Percentiles rank a stretch among this genome's conserved stretches.
Evolutionary conservation across 2,888 invertebrate genomes (phyloP).

Genomic region (Cerastis leucographa): DNA sequence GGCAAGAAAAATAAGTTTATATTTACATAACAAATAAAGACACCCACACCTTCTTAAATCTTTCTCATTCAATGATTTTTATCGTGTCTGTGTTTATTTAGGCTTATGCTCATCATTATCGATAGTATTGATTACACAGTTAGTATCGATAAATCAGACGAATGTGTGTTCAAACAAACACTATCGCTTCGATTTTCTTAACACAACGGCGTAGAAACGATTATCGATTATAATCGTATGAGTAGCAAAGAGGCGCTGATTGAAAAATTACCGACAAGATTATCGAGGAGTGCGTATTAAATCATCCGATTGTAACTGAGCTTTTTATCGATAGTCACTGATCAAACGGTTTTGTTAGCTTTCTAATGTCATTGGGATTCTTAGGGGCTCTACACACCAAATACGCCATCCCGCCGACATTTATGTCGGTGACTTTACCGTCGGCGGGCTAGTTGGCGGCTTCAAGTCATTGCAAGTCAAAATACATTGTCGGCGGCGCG

Average conservation of each 20-base stretch:
- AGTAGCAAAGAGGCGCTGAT: constrained; percentile 54
- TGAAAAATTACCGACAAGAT: constrained; percentile 66
- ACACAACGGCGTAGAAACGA: constrained; percentile 42
- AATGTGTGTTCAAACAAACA: constrained; percentile 62
- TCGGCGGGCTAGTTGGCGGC: neutral
- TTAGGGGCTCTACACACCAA: neutral
- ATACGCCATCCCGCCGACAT: neutral
- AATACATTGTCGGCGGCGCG: neutral
- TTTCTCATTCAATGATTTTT: constrained; percentile 67
- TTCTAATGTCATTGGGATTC: constrained; percentile 61
- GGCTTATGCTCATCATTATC: constrained; percentile 77
- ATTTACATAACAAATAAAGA: constrained; percentile 52
- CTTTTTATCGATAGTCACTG: constrained; percentile 54
- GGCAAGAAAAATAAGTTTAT: constrained; percentile 21
- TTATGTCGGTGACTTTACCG: neutral
- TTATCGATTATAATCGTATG: constrained; percentile 53
- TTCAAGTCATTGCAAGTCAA: neutral
- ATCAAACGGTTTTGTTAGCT: constrained; percentile 59
- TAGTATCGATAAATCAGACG: constrained; percentile 76
- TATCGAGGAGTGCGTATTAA: constrained; percentile 53
- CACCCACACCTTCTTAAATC: constrained; percentile 67
- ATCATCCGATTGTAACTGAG: constrained; percentile 56
- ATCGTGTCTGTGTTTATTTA: constrained; percentile 76
- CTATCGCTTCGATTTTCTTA: constrained; percentile 52
- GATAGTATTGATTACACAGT: constrained; percentile 76